A percentile compares a stretch with the other conserved stretches of the same genome.
phyloP scores from a whole-genome alignment of 1,140 invertebrate species.

The Ceratoteleas bidentatus region DNA sequence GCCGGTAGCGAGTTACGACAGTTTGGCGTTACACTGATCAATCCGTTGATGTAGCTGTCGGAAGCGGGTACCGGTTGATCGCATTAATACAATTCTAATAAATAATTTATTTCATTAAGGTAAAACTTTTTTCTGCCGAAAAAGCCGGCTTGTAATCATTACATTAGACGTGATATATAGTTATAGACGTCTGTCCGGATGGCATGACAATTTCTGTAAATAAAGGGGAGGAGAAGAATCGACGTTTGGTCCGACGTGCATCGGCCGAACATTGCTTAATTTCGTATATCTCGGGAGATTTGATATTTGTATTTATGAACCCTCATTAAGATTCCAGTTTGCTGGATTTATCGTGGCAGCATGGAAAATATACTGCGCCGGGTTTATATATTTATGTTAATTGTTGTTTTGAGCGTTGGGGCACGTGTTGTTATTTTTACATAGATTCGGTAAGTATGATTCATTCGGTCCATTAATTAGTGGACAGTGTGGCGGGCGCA shows the following conservation, averaged over 20 bases:
- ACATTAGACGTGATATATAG: constrained; percentile 24
- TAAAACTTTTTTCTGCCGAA: constrained; percentile 26
- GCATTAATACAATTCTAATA: no score
- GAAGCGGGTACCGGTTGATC: no score
- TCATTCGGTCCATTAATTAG: constrained; percentile 2
- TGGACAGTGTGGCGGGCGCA: not conserved
- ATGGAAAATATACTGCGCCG: not conserved
- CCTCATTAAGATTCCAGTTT: constrained; percentile 11
- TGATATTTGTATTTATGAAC: constrained; percentile 25
- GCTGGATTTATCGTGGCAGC: constrained; percentile 11
- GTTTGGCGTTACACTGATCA: constrained; percentile 18
- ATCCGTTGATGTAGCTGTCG: no score
- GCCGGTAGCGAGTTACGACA: constrained; percentile 22
- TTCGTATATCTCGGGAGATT: constrained; percentile 19
- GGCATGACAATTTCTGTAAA: constrained; percentile 20
- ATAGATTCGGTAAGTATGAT: not conserved
- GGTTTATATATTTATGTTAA: constrained; percentile 24
- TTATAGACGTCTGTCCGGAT: constrained; percentile 19
- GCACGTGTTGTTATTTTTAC: constrained; percentile 1
- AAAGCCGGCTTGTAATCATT: constrained; percentile 30
- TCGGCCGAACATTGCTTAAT: constrained; percentile 31
- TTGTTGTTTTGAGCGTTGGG: not conserved
- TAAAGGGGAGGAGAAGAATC: not conserved
- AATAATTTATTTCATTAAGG: no score
- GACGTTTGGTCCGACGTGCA: not conserved